Percentiles rank a stretch among this genome's conserved stretches.
Conservation (phyloP, 1,140 invertebrate species). For the Microvelia longipes region DNA sequence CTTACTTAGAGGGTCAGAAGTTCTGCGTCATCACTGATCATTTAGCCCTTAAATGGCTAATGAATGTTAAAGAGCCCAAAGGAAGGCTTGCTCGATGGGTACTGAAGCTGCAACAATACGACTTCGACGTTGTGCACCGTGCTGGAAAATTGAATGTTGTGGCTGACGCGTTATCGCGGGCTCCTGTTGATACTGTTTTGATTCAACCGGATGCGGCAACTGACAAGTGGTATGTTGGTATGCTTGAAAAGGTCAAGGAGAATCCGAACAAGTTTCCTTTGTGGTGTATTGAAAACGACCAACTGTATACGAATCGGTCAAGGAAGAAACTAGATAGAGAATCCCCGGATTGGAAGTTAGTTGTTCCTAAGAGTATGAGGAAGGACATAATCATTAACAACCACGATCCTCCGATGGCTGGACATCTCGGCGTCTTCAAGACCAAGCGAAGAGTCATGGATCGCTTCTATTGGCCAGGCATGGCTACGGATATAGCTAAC, state of each 20-base stretch:
- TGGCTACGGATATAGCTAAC: slow-evolving; percentile 11
- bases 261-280: neutral
- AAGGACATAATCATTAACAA: slow-evolving; percentile 17
- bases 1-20: slow-evolving; percentile 23
- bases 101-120: slow-evolving; percentile 25
- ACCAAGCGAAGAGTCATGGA: slow-evolving; percentile 21
- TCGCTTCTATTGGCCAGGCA: slow-evolving; percentile 14
- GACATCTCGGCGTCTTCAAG: slow-evolving; percentile 28
- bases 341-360: slow-evolving; percentile 23
- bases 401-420: slow-evolving; percentile 23
- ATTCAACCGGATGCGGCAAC: neutral
- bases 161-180: slow-evolving; percentile 9
- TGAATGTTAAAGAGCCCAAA: slow-evolving; percentile 28
- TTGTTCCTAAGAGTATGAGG: slow-evolving; percentile 17
- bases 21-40: slow-evolving; percentile 32
- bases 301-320: neutral
- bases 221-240: neutral
- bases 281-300: neutral
- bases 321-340: neutral
- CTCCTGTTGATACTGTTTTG: neutral
- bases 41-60: slow-evolving; percentile 32
- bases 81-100: slow-evolving; percentile 28
- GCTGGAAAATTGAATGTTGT: slow-evolving; percentile 16
- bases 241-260: neutral
- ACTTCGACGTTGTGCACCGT: slow-evolving; percentile 17